Evolutionary conservation across 2,888 invertebrate genomes (phyloP).

Genomic region (Scaptomyza caliginosa): DNA sequence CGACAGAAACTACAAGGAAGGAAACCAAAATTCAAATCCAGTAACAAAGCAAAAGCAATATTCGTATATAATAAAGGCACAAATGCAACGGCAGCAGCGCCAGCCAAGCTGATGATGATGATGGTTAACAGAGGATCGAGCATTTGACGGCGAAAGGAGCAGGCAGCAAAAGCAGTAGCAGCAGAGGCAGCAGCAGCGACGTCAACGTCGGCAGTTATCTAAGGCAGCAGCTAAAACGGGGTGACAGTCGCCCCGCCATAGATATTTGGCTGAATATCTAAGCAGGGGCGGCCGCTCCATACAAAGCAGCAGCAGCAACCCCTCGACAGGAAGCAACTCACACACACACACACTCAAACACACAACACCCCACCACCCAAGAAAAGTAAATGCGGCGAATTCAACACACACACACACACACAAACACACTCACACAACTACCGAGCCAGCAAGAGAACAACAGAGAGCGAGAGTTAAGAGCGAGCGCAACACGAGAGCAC

Average conservation of each 20-base stretch:
- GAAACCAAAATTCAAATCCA: conserved; percentile 73
- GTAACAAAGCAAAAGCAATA: conserved; percentile 26
- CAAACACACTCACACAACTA: conserved; percentile 11
- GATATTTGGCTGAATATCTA: conserved; percentile 74
- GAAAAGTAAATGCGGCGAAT: conserved; percentile 65
- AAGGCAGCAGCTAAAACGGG: conserved; percentile 61
- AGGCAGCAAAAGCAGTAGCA: conserved; percentile 21
- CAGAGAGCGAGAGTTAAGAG: conserved; percentile 31
- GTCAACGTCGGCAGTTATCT: conserved; percentile 50
- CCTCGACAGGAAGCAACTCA: conserved; percentile 61
- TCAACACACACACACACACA: conserved; percentile 33
- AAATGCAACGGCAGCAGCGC: conserved; percentile 23
- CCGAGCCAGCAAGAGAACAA: conserved; percentile 34
- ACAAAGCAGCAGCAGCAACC: conserved; percentile 44
- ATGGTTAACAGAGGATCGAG: conserved; percentile 57
- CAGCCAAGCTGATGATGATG: conserved; percentile 44
- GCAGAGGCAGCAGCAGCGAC: conserved; percentile 35
- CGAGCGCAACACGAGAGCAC: conserved; percentile 54
- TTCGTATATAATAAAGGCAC: conserved; percentile 36
- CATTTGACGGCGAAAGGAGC: conserved; percentile 70
- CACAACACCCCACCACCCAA: conserved; percentile 37
- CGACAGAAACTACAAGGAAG: conserved; percentile 71
- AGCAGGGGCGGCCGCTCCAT: conserved; percentile 67
- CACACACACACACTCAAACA: conserved; percentile 41
- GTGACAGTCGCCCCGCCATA: conserved; percentile 60